Conservation (phyloP, 2,888 invertebrate species). For the Acanthoscelides obtectus region DNA sequence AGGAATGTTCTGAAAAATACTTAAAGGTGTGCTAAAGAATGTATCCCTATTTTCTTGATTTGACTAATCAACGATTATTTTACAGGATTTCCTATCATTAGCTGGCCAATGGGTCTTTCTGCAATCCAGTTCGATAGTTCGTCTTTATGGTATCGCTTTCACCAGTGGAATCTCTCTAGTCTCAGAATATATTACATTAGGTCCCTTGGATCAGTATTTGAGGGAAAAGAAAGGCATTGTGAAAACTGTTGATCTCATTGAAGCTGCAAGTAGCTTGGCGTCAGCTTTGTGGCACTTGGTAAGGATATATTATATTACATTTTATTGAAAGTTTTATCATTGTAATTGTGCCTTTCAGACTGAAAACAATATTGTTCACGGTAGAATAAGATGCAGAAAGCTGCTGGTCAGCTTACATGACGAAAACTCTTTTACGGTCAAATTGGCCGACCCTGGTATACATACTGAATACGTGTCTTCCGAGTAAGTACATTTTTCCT, state of each 20-base stretch:
- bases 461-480: conserved; percentile 54
- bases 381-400: conserved; percentile 77
- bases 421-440: conserved; percentile 66
- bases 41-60: neutral
- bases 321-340: too few species aligned
- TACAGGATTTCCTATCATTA: conserved; percentile 71
- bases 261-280: conserved; percentile 76
- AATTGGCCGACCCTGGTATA: conserved; percentile 80
- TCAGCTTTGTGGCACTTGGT: conserved; percentile 84
- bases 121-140: conserved; percentile 70
- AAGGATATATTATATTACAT: conserved; percentile 24
- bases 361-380: conserved; percentile 79
- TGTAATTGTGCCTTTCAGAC: conserved; percentile 49
- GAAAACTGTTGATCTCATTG: conserved; percentile 69
- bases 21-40: conserved; percentile 52
- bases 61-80: conserved; percentile 23
- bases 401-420: conserved; percentile 73
- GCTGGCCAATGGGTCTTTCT: conserved; percentile 76
- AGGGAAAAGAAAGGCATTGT: conserved; percentile 50
- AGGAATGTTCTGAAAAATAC: conserved; percentile 57
- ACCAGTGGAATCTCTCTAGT: conserved; percentile 76
- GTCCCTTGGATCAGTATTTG: conserved; percentile 72
- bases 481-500: conserved; percentile 58
- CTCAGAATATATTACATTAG: conserved; percentile 73
- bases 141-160: conserved; percentile 72